These are phyloP conservation scores for Malacoraja senta DNA, from an alignment of 2,797 vertebrate genomes.

Conservation along the genomic window DNA sequence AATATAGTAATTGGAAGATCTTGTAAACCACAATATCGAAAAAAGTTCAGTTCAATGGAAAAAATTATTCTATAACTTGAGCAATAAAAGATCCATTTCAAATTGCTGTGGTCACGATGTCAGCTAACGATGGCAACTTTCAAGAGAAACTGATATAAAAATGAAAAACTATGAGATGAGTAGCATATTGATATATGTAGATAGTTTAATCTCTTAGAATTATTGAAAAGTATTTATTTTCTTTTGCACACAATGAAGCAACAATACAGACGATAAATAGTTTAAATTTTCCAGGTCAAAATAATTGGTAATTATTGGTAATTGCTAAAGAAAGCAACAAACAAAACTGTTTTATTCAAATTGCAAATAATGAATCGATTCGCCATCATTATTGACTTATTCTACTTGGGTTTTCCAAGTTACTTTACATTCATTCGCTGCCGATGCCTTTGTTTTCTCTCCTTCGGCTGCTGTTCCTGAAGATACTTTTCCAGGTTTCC, in stretches of 20 bases:
- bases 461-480: background rate
- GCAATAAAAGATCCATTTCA: background rate
- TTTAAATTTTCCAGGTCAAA: background rate
- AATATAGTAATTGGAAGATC: too few species aligned
- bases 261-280: slow-evolving; percentile 6
- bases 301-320: background rate
- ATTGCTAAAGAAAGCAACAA: background rate
- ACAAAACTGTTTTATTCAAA: background rate
- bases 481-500: background rate
- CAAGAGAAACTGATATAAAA: background rate
- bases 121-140: too few species aligned
- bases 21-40: too few species aligned
- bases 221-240: background rate
- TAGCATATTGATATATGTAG: background rate
- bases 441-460: background rate
- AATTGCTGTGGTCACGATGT: background rate
- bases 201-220: background rate
- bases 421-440: background rate
- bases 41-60: too few species aligned
- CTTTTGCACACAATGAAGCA: background rate
- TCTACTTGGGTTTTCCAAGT: background rate
- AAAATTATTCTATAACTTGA: too few species aligned
- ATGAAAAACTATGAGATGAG: background rate
- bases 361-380: background rate
- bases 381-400: background rate